These are phyloP conservation scores for Hippocampus zosterae DNA, from an alignment of 2,113 vertebrate species.

Conservation along the genomic window DNA sequence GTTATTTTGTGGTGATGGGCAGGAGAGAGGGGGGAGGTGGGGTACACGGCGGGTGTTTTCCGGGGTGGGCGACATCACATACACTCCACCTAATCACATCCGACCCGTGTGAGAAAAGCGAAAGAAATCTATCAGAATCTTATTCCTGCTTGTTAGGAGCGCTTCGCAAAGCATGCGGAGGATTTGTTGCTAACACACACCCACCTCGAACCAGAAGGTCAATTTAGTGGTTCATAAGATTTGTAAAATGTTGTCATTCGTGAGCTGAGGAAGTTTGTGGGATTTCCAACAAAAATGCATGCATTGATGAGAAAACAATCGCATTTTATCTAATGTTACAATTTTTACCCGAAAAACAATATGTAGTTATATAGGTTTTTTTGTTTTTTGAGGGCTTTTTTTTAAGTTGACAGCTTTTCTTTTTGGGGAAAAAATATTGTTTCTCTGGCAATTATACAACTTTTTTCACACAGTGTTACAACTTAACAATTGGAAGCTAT, in stretches of 20 bases:
- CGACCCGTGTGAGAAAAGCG: slow-evolving; percentile 34
- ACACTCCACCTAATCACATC: slow-evolving; percentile 40
- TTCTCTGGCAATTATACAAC: too few relatives aligned
- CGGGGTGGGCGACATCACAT: slow-evolving; percentile 13
- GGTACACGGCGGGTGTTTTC: neutral
- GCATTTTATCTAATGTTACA: too few relatives aligned
- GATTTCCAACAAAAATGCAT: too few relatives aligned
- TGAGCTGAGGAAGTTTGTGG: neutral
- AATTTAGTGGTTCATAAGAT: neutral
- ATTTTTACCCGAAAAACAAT: too few relatives aligned
- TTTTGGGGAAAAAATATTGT: too few relatives aligned
- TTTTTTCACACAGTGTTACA: too few relatives aligned
- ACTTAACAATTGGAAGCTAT: too few relatives aligned
- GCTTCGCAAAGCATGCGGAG: slow-evolving; percentile 4
- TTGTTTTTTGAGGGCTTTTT: too few relatives aligned
- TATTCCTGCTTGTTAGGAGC: slow-evolving; percentile 12
- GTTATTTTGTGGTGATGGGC: slow-evolving; percentile 27
- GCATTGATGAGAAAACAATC: too few relatives aligned
- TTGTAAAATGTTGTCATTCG: slow-evolving; percentile 3
- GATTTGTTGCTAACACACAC: slow-evolving; percentile 10
- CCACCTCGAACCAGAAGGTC: neutral
- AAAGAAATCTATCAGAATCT: slow-evolving; percentile 15
- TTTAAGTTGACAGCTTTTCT: too few relatives aligned
- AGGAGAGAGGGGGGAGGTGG: neutral
- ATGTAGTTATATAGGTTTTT: too few relatives aligned